phyloP scores from a whole-genome alignment of 2,113 vertebrate genomes.

The Semicossyphus pulcher region DNA sequence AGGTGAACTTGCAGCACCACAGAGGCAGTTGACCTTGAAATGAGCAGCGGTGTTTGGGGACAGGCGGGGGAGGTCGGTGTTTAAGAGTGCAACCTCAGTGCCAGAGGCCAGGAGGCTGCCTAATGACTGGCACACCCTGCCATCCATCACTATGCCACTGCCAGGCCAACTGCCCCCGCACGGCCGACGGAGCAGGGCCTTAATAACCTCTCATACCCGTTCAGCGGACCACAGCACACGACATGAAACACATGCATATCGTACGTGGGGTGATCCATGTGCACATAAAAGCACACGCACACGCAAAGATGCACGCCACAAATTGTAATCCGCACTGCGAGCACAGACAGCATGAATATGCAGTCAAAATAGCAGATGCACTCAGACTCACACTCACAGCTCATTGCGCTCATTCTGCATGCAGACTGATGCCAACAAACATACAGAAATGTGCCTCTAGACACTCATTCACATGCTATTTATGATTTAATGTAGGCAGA shows the following conservation, averaged over 20 bases:
- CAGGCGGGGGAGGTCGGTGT: slow-evolving; percentile 72
- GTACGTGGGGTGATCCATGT: slow-evolving; percentile 20
- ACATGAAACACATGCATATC: slow-evolving; percentile 42
- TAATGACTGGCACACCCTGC: slow-evolving; percentile 81
- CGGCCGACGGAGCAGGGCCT: slow-evolving; percentile 64
- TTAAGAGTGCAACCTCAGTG: slow-evolving; percentile 82
- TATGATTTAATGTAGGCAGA: slow-evolving; percentile 74
- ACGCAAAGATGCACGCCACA: slow-evolving; percentile 38
- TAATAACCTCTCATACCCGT: slow-evolving; percentile 69
- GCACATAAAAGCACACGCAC: slow-evolving; percentile 22
- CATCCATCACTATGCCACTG: slow-evolving; percentile 82
- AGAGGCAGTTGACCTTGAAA: slow-evolving; percentile 85
- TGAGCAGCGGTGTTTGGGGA: slow-evolving; percentile 80
- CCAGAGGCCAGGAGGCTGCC: slow-evolving; percentile 84
- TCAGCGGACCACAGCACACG: slow-evolving; percentile 34
- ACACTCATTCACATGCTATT: slow-evolving; percentile 73
- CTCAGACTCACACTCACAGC: slow-evolving; percentile 69
- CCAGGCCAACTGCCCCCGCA: slow-evolving; percentile 74
- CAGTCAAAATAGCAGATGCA: slow-evolving; percentile 62
- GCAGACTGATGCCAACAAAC: slow-evolving; percentile 69
- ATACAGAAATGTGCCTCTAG: slow-evolving; percentile 71
- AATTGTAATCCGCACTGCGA: slow-evolving; percentile 29
- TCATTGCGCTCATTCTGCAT: slow-evolving; percentile 72
- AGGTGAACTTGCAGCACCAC: slow-evolving; percentile 74
- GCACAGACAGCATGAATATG: slow-evolving; percentile 68